A percentile compares a stretch with the other conserved stretches of the same genome.
Evolutionary conservation across 2,113 vertebrate genomes (phyloP).

Genomic region (Chloebia gouldiae): DNA sequence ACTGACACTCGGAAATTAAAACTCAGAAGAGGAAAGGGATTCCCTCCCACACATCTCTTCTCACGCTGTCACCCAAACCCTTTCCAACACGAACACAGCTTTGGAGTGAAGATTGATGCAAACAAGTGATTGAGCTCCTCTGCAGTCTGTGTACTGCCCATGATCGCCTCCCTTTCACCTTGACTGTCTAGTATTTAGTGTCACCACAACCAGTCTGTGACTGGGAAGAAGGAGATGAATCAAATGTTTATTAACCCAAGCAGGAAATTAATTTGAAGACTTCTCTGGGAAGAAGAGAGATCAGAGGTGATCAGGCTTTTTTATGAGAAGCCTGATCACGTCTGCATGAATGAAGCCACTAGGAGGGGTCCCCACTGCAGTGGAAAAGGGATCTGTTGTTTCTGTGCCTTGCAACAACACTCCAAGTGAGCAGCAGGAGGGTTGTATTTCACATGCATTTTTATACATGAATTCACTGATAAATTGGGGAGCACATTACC

Average conservation of each 20-base stretch:
- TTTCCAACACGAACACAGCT: neutral
- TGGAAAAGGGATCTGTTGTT: neutral
- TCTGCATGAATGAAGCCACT: neutral
- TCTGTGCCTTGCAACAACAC: neutral
- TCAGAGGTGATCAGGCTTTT: neutral
- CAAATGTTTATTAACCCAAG: slow-evolving; percentile 18
- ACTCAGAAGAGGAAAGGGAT: slow-evolving; percentile 6
- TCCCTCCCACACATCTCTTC: slow-evolving; percentile 30
- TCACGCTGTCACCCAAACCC: neutral
- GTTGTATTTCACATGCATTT: neutral
- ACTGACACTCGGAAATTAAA: neutral
- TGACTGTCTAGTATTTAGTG: neutral
- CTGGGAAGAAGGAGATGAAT: slow-evolving; percentile 4
- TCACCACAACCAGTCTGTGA: neutral
- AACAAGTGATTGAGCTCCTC: slow-evolving; percentile 25
- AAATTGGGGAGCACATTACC: neutral
- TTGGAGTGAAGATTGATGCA: slow-evolving; percentile 20
- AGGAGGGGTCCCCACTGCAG: neutral
- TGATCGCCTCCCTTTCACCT: slow-evolving; percentile 1
- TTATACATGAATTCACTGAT: neutral
- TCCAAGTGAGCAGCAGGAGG: neutral
- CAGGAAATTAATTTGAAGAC: slow-evolving; percentile 31
- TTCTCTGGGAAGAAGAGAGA: neutral
- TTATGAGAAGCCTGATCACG: neutral
- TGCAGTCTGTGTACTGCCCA: neutral